phyloP scores from a whole-genome alignment of 2,797 vertebrate species.

The Bufotes viridis region DNA sequence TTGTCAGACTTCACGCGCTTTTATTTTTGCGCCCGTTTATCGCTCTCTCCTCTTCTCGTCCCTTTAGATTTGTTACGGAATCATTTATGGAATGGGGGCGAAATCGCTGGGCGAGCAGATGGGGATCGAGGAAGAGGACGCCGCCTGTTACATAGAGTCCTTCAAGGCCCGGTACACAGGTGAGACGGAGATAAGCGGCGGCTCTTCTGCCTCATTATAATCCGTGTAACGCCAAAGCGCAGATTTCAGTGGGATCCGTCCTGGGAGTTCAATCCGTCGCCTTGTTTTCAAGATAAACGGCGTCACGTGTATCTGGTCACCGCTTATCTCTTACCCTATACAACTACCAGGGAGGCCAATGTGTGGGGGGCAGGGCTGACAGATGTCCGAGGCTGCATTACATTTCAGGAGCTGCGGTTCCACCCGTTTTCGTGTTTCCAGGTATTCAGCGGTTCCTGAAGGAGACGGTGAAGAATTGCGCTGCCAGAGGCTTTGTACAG shows the following conservation, averaged over 20 bases:
- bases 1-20: not conserved
- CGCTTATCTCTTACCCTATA: not conserved
- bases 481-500: conserved; percentile 88
- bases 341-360: not conserved
- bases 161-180: conserved; percentile 96
- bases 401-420: not conserved
- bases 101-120: conserved; percentile 96
- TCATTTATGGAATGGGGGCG: conserved; percentile 97
- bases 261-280: too few species aligned
- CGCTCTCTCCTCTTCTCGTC: not conserved
- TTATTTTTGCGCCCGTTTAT: not conserved
- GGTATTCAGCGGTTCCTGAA: conserved; percentile 88
- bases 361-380: too few species aligned
- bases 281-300: not conserved
- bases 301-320: too few species aligned
- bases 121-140: conserved; percentile 90
- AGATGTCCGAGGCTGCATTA: too few species aligned
- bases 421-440: conserved; percentile 62
- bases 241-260: too few species aligned
- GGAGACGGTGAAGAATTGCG: conserved; percentile 88
- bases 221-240: too few species aligned
- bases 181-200: conserved; percentile 64
- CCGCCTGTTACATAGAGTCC: conserved; percentile 90
- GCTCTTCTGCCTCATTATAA: too few species aligned
- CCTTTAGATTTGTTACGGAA: conserved; percentile 95